These are phyloP conservation scores for Tipula unca DNA, from an alignment of 2,888 invertebrate species.

Conservation along the genomic window DNA sequence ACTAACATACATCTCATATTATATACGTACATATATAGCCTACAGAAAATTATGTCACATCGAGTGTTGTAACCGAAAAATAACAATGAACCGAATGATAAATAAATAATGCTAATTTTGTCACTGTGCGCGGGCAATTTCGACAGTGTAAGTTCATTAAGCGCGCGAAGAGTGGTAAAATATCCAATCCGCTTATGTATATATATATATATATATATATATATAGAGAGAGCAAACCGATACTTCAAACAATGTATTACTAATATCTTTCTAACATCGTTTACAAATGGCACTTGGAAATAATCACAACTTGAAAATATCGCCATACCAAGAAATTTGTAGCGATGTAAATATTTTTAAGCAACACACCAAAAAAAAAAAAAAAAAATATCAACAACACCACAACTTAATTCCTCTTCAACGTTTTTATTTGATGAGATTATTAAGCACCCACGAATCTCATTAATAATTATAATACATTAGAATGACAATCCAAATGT, in stretches of 20 bases:
- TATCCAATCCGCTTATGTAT: not conserved
- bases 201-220: too few species aligned
- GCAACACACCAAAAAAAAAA: not conserved
- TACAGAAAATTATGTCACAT: not conserved
- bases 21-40: too few species aligned
- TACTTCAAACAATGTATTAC: not conserved
- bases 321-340: not conserved
- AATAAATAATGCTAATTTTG: not conserved
- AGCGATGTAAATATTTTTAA: not conserved
- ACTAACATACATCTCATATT: too few species aligned
- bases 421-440: slow-evolving; percentile 14
- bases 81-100: not conserved
- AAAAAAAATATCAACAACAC: not conserved
- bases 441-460: slow-evolving; percentile 14
- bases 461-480: slow-evolving; percentile 14
- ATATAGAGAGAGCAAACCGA: too few species aligned
- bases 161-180: not conserved
- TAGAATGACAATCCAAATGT: slow-evolving; percentile 14
- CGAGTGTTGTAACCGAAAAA: not conserved
- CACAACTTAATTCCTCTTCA: slow-evolving; percentile 14
- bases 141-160: not conserved
- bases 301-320: not conserved
- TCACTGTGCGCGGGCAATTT: not conserved
- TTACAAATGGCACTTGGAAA: not conserved
- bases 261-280: not conserved